A percentile compares a stretch with the other conserved stretches of the same genome.
Conservation (phyloP, 2,797 vertebrate genomes). For the Argentina silus region DNA sequence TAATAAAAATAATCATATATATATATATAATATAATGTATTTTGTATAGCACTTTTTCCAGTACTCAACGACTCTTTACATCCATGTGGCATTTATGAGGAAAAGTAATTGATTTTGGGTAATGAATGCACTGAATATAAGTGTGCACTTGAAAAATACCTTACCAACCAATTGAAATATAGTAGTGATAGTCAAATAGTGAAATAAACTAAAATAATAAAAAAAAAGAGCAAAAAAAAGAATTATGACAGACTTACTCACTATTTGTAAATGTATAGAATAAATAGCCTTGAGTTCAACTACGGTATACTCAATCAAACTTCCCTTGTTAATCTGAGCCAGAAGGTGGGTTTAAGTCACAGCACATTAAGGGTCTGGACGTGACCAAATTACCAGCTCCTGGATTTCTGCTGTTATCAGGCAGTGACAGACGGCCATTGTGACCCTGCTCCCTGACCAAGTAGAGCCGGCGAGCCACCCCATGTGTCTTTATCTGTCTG, state of each 20-base stretch:
- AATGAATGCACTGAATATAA: constrained; percentile 36
- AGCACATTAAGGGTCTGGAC: constrained; percentile 45
- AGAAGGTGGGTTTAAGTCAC: constrained; percentile 49
- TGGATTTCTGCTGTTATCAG: constrained; percentile 65
- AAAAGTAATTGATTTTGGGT: constrained; percentile 57
- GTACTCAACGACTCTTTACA: too few relatives aligned
- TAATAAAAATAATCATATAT: too few relatives aligned
- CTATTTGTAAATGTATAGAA: neutral
- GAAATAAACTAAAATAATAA: too few relatives aligned
- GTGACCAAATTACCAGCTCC: constrained; percentile 54
- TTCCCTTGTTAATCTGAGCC: constrained; percentile 48
- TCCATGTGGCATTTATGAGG: constrained; percentile 6
- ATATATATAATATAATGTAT: too few relatives aligned
- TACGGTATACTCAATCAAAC: constrained; percentile 41
- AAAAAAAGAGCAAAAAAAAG: too few relatives aligned
- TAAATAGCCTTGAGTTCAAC: neutral
- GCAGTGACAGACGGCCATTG: constrained; percentile 65
- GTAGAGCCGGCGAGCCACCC: constrained; percentile 52
- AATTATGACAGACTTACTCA: too few relatives aligned
- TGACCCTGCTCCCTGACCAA: constrained; percentile 58
- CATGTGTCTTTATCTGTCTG: constrained; percentile 77
- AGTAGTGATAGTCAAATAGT: too few relatives aligned
- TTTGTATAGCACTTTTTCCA: too few relatives aligned
- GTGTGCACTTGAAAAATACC: neutral
- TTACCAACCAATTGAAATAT: neutral